Conservation (phyloP, 2,888 invertebrate genomes). For the Acanthococcus lagerstroemiae region DNA sequence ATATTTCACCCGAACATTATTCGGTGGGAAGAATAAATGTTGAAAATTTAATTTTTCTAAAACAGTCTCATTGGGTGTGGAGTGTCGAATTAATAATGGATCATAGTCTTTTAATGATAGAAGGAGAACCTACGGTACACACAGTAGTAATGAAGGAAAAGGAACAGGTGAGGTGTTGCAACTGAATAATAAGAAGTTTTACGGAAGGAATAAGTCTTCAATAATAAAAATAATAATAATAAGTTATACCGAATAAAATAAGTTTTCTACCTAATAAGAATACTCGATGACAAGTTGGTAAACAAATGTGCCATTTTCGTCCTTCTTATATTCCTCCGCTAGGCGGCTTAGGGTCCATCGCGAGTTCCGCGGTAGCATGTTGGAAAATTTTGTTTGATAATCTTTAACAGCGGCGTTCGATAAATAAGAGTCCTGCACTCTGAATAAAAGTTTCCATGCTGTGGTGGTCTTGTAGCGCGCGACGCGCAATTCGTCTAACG, state of each 20-base stretch:
- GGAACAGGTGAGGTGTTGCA: too few relatives aligned
- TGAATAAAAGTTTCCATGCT: background rate
- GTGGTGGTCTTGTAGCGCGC: background rate
- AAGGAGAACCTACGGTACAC: background rate
- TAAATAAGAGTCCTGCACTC: background rate
- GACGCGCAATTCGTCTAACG: background rate
- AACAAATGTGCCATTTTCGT: background rate
- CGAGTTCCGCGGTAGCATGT: background rate
- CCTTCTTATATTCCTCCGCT: background rate
- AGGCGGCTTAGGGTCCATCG: background rate
- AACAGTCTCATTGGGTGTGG: background rate
- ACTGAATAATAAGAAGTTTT: too few relatives aligned
- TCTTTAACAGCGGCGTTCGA: background rate
- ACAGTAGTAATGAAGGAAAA: too few relatives aligned
- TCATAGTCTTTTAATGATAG: background rate
- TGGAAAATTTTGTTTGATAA: background rate
- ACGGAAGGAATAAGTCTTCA: too few relatives aligned
- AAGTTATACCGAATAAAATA: background rate
- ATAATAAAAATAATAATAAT: background rate
- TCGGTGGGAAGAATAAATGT: background rate
- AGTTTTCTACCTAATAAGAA: background rate
- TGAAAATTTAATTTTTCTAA: background rate
- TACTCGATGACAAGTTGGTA: background rate
- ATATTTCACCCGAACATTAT: background rate
- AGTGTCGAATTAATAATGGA: background rate